phyloP scores from a whole-genome alignment of 2,888 invertebrate species.

The Amphipoea lucens region DNA sequence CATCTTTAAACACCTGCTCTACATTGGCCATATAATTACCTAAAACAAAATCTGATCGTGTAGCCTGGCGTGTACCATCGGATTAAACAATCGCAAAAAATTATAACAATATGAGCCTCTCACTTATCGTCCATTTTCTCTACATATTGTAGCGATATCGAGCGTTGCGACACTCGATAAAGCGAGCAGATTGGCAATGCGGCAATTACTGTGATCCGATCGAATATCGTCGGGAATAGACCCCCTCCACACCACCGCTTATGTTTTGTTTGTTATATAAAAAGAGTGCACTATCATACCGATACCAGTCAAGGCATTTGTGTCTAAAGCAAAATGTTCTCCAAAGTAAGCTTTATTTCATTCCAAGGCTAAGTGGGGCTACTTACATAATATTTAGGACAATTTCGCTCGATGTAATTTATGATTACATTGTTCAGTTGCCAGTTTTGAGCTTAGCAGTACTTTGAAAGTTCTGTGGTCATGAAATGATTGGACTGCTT shows the following conservation, averaged over 20 bases:
- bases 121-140: constrained; percentile 82
- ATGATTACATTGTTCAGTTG: constrained; percentile 67
- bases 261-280: constrained; percentile 90
- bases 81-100: constrained; percentile 64
- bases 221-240: constrained; percentile 87
- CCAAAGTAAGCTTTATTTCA: constrained; percentile 85
- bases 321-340: constrained; percentile 88
- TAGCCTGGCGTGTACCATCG: constrained; percentile 20
- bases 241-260: constrained; percentile 82
- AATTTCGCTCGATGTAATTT: constrained; percentile 68
- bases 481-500: constrained; percentile 11
- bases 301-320: constrained; percentile 87
- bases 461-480: constrained; percentile 43
- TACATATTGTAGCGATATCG: constrained; percentile 83
- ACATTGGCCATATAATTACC: constrained; percentile 18
- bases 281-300: constrained; percentile 85
- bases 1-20: constrained; percentile 21
- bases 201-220: constrained; percentile 88
- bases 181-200: constrained; percentile 87
- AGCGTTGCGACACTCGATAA: constrained; percentile 85
- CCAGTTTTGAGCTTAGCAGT: constrained; percentile 49
- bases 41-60: constrained; percentile 35
- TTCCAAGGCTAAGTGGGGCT: constrained; percentile 65
- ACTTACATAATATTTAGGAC: constrained; percentile 74
- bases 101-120: constrained; percentile 80